Percentiles rank a stretch among this genome's conserved stretches.
These are phyloP conservation scores for Dicrurus megarhynchus DNA, from an alignment of 2,113 vertebrate genomes.

Conservation along the genomic window DNA sequence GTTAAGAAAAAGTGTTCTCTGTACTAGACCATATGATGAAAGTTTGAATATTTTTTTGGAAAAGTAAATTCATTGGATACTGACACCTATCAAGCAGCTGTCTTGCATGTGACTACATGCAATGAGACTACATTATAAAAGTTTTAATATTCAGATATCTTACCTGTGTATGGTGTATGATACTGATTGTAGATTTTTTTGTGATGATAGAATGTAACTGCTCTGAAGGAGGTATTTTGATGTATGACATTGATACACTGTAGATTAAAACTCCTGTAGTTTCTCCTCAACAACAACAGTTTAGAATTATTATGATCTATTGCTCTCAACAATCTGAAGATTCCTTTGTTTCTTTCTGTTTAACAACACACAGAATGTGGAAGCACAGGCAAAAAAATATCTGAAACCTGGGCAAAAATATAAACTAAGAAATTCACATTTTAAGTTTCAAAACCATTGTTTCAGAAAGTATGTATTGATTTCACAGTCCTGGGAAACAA, in stretches of 20 bases:
- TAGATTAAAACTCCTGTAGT: conserved; percentile 28
- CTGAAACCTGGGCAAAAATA: not conserved
- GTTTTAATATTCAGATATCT: not conserved
- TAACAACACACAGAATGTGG: not conserved
- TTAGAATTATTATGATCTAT: not conserved
- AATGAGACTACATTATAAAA: not conserved
- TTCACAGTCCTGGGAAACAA: not conserved
- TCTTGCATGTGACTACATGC: not conserved
- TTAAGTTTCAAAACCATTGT: not conserved
- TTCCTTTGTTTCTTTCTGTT: not conserved
- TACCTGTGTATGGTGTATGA: not conserved
- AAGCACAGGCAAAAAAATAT: not conserved
- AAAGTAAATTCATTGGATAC: not conserved
- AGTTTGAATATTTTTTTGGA: not conserved
- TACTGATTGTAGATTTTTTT: conserved; percentile 55
- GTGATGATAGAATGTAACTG: conserved; percentile 44
- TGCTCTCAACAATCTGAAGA: not conserved
- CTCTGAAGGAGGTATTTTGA: conserved; percentile 46
- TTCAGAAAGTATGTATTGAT: not conserved
- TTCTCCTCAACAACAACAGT: not conserved
- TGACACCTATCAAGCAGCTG: not conserved
- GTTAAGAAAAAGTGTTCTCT: not conserved
- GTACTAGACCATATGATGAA: not conserved
- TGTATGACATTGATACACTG: conserved; percentile 42
- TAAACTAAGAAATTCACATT: not conserved